phyloP scores from a whole-genome alignment of 2,113 vertebrate genomes.

The Alligator mississippiensis region DNA sequence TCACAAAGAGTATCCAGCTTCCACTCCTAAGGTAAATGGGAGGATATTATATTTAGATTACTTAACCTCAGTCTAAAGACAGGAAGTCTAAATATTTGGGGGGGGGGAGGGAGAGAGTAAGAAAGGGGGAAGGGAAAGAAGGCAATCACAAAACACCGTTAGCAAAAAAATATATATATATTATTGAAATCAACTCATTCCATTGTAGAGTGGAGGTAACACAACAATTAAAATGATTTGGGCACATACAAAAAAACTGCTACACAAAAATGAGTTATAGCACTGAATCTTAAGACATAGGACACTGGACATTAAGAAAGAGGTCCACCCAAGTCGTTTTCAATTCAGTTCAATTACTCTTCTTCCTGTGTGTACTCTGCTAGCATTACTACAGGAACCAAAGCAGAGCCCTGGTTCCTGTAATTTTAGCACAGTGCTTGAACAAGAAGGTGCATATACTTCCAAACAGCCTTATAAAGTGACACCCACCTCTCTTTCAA shows the following conservation, averaged over 20 bases:
- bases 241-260: rapidly evolving
- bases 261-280: conserved; percentile 37
- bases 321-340: conserved; percentile 82
- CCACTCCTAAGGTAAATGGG: conserved; percentile 86
- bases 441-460: conserved; percentile 75
- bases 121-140: not conserved
- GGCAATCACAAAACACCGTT: rapidly evolving
- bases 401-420: conserved; percentile 59
- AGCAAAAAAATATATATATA: rapidly evolving
- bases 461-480: not conserved
- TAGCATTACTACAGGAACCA: conserved; percentile 81
- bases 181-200: not conserved
- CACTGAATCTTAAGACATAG: conserved; percentile 80
- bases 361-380: conserved; percentile 82
- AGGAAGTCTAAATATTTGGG: not conserved
- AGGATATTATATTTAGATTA: not conserved
- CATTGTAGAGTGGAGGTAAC: rapidly evolving
- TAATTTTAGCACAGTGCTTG: conserved; percentile 86
- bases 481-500: conserved; percentile 92
- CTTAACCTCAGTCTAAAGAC: not conserved
- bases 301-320: conserved; percentile 89
- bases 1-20: conserved; percentile 98
- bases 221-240: rapidly evolving
- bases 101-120: not conserved
- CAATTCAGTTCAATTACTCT: conserved; percentile 71